phyloP scores from a whole-genome alignment of 1,140 invertebrate genomes.

The Anastatus disparis region DNA sequence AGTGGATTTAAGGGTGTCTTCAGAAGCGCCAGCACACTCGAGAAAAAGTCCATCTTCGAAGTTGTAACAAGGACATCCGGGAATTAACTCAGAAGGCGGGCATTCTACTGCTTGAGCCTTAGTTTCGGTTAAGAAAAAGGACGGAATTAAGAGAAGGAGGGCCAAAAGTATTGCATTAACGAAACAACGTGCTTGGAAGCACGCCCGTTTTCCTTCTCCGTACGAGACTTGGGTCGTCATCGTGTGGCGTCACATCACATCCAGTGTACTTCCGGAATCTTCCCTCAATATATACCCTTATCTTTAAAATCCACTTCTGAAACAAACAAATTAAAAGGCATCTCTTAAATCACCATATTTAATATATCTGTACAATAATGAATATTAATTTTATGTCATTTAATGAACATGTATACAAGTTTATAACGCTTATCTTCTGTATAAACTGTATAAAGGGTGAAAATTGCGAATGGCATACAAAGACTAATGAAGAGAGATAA shows the following conservation, averaged over 20 bases:
- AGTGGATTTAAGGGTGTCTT: constrained; percentile 67
- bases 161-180: constrained; percentile 46
- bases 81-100: constrained; percentile 61
- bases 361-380: no score
- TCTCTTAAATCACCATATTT: no score
- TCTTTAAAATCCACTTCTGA: constrained; percentile 9
- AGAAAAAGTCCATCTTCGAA: constrained; percentile 90
- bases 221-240: constrained; percentile 52
- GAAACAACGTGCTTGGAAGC: constrained; percentile 39
- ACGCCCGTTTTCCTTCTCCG: constrained; percentile 41
- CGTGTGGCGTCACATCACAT: constrained; percentile 53
- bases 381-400: no score
- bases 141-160: constrained; percentile 43
- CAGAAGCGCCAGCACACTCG: constrained; percentile 85
- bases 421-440: no score
- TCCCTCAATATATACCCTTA: no score
- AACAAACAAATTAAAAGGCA: constrained; percentile 8
- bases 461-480: not conserved
- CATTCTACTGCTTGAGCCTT: constrained; percentile 53
- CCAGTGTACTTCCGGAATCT: constrained; percentile 43
- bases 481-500: constrained; percentile 22
- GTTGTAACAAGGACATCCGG: constrained; percentile 86
- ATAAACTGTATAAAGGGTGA: no score
- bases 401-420: no score
- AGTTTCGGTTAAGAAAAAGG: constrained; percentile 38